These are phyloP conservation scores for Drosophila arawakana DNA, from an alignment of 1,140 invertebrate genomes.

Conservation along the genomic window DNA sequence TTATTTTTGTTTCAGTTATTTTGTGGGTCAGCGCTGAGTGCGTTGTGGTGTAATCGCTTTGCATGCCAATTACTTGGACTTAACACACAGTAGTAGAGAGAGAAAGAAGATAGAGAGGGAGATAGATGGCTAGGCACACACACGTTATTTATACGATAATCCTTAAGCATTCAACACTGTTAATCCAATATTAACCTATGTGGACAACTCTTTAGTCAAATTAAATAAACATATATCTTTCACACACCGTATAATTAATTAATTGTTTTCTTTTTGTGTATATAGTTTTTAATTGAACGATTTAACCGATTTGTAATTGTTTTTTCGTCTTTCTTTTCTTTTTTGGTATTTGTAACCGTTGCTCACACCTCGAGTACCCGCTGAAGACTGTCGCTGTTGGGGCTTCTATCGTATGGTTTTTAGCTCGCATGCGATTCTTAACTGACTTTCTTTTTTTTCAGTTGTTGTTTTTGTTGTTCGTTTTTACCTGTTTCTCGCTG, in stretches of 20 bases:
- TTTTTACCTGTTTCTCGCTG: slow-evolving; percentile 47
- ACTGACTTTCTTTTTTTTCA: slow-evolving; percentile 57
- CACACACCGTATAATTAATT: slow-evolving; percentile 13
- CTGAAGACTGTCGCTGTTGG: slow-evolving; percentile 75
- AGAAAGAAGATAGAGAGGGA: background rate
- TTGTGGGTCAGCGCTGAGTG: slow-evolving; percentile 26
- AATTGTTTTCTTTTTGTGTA: slow-evolving; percentile 29
- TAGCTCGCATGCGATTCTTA: slow-evolving; percentile 62
- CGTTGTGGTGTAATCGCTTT: slow-evolving; percentile 33
- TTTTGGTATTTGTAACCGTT: slow-evolving; percentile 43
- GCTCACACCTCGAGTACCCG: slow-evolving; percentile 73
- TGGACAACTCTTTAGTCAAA: slow-evolving; percentile 28
- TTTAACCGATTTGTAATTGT: slow-evolving; percentile 52
- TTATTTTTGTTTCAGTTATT: background rate
- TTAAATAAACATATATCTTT: background rate
- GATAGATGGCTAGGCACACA: slow-evolving; percentile 24
- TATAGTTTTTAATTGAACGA: slow-evolving; percentile 21
- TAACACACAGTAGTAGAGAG: slow-evolving; percentile 21
- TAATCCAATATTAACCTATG: slow-evolving; percentile 49
- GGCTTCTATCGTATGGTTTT: slow-evolving; percentile 79
- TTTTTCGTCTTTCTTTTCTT: slow-evolving; percentile 26
- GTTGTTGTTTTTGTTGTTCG: slow-evolving; percentile 18
- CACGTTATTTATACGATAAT: slow-evolving; percentile 17
- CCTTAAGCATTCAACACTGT: slow-evolving; percentile 40
- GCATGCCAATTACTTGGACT: slow-evolving; percentile 45